phyloP scores from a whole-genome alignment of 2,797 vertebrate species.

The Percopsis omiscomaycus region DNA sequence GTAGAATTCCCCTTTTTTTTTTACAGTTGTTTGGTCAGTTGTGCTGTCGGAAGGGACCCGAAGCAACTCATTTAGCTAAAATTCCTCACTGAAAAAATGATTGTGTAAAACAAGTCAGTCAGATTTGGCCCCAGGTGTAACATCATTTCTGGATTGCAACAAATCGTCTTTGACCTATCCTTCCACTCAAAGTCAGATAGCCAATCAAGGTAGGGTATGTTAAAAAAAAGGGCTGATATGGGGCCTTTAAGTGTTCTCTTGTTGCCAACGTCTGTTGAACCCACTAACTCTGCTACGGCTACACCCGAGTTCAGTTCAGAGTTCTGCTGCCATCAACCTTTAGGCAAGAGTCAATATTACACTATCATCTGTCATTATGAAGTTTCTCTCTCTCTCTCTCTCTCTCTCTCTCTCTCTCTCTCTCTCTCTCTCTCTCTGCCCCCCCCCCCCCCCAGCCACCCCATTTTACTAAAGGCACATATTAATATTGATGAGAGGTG shows the following conservation, averaged over 20 bases:
- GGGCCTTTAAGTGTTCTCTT: neutral
- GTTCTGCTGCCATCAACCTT: conserved; percentile 20
- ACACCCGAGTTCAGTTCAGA: conserved; percentile 8
- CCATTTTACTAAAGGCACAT: conserved; percentile 65
- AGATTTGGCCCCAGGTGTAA: too few relatives aligned
- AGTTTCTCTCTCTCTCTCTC: conserved; percentile 10
- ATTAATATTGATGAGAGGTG: conserved; percentile 82
- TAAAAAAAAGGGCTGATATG: too few relatives aligned
- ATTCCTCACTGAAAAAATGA: too few relatives aligned
- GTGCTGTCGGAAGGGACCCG: too few relatives aligned
- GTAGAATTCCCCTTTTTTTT: neutral
- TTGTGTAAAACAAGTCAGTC: too few relatives aligned
- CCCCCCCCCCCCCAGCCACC: neutral
- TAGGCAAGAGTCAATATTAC: conserved; percentile 28
- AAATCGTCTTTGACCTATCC: too few relatives aligned
- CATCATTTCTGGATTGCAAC: too few relatives aligned
- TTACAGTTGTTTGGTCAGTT: too few relatives aligned
- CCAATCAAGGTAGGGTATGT: too few relatives aligned
- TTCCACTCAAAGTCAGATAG: too few relatives aligned
- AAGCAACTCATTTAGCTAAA: too few relatives aligned
- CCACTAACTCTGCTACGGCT: conserved; percentile 6
- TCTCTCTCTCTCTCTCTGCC: conserved; percentile 4
- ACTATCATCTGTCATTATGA: neutral
- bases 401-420: conserved; percentile 16
- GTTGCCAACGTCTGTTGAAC: conserved; percentile 8